phyloP scores from a whole-genome alignment of 2,888 invertebrate species.

The Hirudinaria manillensis region DNA sequence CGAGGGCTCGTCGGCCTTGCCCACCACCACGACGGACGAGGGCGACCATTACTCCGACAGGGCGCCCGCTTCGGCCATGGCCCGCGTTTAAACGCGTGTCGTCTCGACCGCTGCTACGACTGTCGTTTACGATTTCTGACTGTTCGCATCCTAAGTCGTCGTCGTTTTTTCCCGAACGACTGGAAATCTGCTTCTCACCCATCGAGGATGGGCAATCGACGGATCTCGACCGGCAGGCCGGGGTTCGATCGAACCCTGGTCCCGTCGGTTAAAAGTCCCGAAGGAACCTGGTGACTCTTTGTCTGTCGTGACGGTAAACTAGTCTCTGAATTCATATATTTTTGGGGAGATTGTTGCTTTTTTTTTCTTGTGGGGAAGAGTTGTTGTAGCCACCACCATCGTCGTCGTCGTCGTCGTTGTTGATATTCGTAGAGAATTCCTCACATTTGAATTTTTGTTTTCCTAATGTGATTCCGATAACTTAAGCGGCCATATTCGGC shows the following conservation, averaged over 20 bases:
- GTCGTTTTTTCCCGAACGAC: not conserved
- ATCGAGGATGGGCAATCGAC: not conserved
- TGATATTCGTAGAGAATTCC: not conserved
- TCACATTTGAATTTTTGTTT: not conserved
- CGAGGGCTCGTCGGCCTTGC: not conserved
- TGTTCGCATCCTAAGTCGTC: not conserved
- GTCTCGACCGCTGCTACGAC: not conserved
- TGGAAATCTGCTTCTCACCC: not conserved
- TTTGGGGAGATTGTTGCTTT: not conserved
- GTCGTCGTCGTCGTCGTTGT: not conserved
- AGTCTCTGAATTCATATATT: not conserved
- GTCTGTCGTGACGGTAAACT: not conserved
- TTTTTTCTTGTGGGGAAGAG: too few relatives aligned
- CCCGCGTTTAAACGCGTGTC: not conserved
- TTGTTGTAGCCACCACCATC: too few relatives aligned
- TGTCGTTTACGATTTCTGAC: not conserved
- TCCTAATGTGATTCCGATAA: slow-evolving; percentile 5
- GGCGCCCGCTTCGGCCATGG: not conserved
- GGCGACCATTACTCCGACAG: slow-evolving; percentile 7
- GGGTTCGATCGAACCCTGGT: too few relatives aligned
- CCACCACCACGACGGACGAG: not conserved
- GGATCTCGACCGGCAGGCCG: too few relatives aligned
- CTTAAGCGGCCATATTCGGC: too few relatives aligned
- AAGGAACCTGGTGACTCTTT: not conserved
- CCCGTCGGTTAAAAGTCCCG: too few relatives aligned